Conservation (phyloP, 2,797 vertebrate genomes). For the Erithacus rubecula region DNA sequence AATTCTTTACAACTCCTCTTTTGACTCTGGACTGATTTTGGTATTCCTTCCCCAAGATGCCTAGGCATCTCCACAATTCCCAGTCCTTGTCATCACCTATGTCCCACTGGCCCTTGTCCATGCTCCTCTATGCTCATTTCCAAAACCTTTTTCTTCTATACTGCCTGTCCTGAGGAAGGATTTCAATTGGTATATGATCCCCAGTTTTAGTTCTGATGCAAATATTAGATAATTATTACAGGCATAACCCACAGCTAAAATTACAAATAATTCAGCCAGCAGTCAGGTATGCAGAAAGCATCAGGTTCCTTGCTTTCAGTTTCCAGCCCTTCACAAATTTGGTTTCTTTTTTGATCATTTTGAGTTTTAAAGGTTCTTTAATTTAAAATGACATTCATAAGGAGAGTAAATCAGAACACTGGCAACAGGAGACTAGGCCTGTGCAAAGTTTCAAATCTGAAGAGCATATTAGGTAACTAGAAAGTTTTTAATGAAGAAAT, state of each 20-base stretch:
- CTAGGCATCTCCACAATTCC: not conserved
- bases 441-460: not conserved
- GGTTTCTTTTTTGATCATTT: not conserved
- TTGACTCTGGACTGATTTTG: not conserved
- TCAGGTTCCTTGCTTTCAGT: not conserved
- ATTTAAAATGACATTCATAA: not conserved
- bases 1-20: not conserved
- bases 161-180: not conserved
- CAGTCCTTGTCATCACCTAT: not conserved
- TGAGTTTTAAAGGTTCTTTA: not conserved
- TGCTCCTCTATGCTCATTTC: not conserved
- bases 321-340: not conserved
- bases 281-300: not conserved
- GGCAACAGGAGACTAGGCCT: not conserved
- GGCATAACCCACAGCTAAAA: not conserved
- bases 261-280: not conserved
- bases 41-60: not conserved
- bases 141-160: not conserved
- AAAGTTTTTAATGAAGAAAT: not conserved
- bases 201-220: not conserved
- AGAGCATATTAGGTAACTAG: not conserved
- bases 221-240: not conserved
- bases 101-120: not conserved
- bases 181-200: not conserved
- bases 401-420: not conserved